These are phyloP conservation scores for Tangara arthus DNA, from an alignment of 2,797 vertebrate genomes.

Conservation along the genomic window DNA sequence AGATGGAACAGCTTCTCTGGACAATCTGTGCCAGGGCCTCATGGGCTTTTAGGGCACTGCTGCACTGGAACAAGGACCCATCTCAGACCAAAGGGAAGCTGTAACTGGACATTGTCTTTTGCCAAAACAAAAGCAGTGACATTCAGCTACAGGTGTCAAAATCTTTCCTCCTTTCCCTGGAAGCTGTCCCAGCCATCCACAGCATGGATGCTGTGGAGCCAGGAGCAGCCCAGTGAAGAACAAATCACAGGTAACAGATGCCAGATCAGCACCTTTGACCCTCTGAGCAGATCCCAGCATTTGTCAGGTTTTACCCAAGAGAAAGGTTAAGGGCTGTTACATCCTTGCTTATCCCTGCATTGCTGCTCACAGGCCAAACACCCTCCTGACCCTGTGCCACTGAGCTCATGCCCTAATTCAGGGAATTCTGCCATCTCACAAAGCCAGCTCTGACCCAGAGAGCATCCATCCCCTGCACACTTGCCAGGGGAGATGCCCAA, in stretches of 20 bases:
- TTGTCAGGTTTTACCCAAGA: background rate
- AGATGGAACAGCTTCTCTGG: background rate
- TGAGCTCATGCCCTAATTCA: background rate
- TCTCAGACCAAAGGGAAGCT: background rate
- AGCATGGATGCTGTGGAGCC: background rate
- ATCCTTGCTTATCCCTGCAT: background rate
- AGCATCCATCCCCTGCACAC: background rate
- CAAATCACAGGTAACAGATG: background rate
- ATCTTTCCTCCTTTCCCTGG: background rate
- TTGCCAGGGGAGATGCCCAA: background rate
- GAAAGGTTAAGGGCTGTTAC: background rate
- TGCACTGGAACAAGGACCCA: background rate
- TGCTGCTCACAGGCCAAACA: background rate
- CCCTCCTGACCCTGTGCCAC: background rate
- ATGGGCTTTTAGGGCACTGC: background rate
- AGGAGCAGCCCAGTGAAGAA: background rate
- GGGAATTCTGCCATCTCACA: background rate
- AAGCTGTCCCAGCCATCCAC: background rate
- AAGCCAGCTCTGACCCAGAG: background rate
- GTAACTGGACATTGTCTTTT: background rate
- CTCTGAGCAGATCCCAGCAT: background rate
- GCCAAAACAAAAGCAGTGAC: background rate
- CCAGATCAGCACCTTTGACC: background rate
- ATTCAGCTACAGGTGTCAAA: background rate
- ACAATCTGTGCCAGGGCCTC: background rate